Percentiles rank a stretch among this genome's conserved stretches.
phyloP scores from a whole-genome alignment of 2,888 invertebrate genomes.

The Lypha dubia region DNA sequence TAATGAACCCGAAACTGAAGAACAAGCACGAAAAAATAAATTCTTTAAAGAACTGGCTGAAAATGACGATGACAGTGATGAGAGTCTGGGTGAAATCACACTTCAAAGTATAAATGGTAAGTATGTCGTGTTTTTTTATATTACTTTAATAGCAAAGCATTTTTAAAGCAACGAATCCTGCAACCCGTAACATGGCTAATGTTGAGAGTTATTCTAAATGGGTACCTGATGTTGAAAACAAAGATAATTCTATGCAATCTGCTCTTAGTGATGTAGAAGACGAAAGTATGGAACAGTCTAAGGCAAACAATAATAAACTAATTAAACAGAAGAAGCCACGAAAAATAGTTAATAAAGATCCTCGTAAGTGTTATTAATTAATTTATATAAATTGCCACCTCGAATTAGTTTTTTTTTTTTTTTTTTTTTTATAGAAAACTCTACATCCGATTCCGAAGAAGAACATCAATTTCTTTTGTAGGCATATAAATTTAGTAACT shows the following conservation, averaged over 20 bases:
- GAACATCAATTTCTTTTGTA: slow-evolving; percentile 75
- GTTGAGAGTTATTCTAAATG: slow-evolving; percentile 72
- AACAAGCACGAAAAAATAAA: slow-evolving; percentile 51
- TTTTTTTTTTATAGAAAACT: slow-evolving; percentile 35
- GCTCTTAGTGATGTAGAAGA: slow-evolving; percentile 62
- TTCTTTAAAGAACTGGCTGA: slow-evolving; percentile 64
- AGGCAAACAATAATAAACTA: slow-evolving; percentile 33
- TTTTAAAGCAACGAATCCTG: slow-evolving; percentile 19
- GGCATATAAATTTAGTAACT: background rate
- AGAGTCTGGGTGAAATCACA: slow-evolving; percentile 61
- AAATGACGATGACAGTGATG: slow-evolving; percentile 56
- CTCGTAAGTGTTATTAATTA: slow-evolving; percentile 37
- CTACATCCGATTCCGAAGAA: slow-evolving; percentile 77
- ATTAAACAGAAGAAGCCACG: slow-evolving; percentile 60
- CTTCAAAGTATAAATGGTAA: slow-evolving; percentile 48
- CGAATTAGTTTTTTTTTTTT: background rate
- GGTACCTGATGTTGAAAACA: slow-evolving; percentile 75
- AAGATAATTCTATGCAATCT: slow-evolving; percentile 70
- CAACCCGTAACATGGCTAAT: slow-evolving; percentile 52
- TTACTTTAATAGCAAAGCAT: background rate
- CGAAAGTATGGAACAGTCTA: slow-evolving; percentile 23
- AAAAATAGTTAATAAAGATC: slow-evolving; percentile 31
- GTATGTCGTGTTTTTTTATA: background rate
- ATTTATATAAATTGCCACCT: background rate
- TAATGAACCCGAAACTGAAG: slow-evolving; percentile 67